Evolutionary conservation across 2,888 invertebrate species (phyloP).

Genomic region (Pachycephus smyrnensis): DNA sequence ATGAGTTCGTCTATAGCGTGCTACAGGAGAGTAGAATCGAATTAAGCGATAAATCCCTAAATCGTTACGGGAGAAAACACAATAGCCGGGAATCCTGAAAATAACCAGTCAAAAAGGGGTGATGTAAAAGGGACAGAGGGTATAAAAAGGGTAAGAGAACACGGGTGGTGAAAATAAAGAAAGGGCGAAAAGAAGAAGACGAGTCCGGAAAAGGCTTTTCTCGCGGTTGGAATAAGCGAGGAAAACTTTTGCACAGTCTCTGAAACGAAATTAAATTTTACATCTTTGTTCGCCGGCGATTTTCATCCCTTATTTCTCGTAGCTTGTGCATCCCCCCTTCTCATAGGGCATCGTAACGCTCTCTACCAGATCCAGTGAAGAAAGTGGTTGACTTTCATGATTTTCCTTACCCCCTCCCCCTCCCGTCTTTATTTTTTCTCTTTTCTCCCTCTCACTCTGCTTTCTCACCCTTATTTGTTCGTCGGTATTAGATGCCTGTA

Average conservation of each 20-base stretch:
- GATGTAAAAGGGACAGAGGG: not conserved
- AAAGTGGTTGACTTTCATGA: not conserved
- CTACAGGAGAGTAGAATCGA: not conserved
- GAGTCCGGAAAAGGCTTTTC: slow-evolving; percentile 6
- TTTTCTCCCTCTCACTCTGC: slow-evolving; percentile 1
- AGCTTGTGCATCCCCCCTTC: not conserved
- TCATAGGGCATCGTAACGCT: not conserved
- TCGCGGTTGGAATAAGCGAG: slow-evolving; percentile 16
- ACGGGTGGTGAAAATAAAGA: not conserved
- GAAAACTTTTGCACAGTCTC: slow-evolving; percentile 27
- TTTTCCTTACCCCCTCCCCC: not conserved
- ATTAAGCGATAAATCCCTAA: not conserved
- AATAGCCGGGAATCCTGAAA: not conserved
- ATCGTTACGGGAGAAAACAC: not conserved
- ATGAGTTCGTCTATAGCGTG: not conserved
- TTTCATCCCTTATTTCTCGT: not conserved
- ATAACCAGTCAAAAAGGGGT: not conserved
- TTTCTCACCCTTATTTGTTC: slow-evolving; percentile 1
- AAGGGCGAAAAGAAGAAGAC: not conserved
- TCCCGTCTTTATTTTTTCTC: slow-evolving; percentile 11
- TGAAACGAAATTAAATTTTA: slow-evolving; percentile 46
- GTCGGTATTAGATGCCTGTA: not conserved
- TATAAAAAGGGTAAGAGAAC: not conserved
- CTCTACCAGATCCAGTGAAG: not conserved
- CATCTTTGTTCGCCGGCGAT: slow-evolving; percentile 24